phyloP scores from a whole-genome alignment of 2,797 vertebrate genomes.

The Leptatherina wallacei region DNA sequence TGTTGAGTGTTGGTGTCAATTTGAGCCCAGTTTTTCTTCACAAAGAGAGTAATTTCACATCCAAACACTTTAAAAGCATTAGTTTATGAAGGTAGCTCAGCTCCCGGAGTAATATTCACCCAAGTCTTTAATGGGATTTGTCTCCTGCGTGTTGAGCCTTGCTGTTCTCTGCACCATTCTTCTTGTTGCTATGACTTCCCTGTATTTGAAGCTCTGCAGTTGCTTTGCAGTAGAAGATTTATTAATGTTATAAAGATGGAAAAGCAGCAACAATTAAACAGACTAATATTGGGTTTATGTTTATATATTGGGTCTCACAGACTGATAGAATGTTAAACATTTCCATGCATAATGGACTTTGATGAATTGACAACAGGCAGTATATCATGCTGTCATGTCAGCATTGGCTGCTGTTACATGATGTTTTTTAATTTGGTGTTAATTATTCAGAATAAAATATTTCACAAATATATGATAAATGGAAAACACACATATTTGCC shows the following conservation, averaged over 20 bases:
- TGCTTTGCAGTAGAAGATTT: constrained; percentile 43
- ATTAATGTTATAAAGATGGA: constrained; percentile 50
- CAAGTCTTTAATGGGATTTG: constrained; percentile 51
- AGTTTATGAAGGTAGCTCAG: constrained; percentile 29
- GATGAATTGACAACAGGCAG: background rate
- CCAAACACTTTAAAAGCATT: constrained; percentile 36
- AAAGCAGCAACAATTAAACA: constrained; percentile 37
- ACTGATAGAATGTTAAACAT: constrained; percentile 2
- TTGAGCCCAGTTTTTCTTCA: constrained; percentile 45
- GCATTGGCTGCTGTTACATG: too few species aligned
- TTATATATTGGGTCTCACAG: background rate
- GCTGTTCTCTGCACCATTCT: constrained; percentile 52
- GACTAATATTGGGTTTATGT: constrained; percentile 32
- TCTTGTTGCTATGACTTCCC: constrained; percentile 75
- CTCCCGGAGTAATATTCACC: constrained; percentile 44
- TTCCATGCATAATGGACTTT: background rate
- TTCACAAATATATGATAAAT: too few species aligned
- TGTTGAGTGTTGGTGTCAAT: constrained; percentile 69
- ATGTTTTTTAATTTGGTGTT: too few species aligned
- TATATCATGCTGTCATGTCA: too few species aligned
- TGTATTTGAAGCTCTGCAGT: constrained; percentile 35
- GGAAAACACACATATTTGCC: too few species aligned
- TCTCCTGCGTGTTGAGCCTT: constrained; percentile 45
- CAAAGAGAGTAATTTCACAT: constrained; percentile 44
- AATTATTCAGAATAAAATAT: too few species aligned